phyloP scores from a whole-genome alignment of 2,888 invertebrate genomes.

The Sarcophaga variegata region DNA sequence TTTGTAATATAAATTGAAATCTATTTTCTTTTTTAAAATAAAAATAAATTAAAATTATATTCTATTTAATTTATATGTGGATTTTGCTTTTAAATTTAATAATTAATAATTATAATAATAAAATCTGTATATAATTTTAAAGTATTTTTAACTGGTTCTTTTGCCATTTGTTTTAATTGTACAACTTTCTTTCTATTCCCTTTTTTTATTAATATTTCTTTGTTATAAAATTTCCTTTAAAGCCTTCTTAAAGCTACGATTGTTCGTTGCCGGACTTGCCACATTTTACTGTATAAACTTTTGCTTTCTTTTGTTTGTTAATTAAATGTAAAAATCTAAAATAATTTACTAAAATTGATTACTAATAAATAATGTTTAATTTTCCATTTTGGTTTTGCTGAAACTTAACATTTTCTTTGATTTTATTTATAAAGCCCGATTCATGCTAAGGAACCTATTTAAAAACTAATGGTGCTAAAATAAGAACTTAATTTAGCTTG shows the following conservation, averaged over 20 bases:
- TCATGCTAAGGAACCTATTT: slow-evolving; percentile 61
- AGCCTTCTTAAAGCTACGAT: slow-evolving; percentile 51
- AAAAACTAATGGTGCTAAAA: slow-evolving; percentile 65
- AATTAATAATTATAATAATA: background rate
- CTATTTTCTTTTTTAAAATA: slow-evolving; percentile 9
- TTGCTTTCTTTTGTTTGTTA: slow-evolving; percentile 8
- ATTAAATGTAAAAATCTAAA: slow-evolving; percentile 15
- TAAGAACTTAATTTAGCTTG: slow-evolving; percentile 51
- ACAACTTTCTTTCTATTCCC: background rate
- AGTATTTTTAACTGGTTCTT: slow-evolving; percentile 51
- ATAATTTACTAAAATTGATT: slow-evolving; percentile 19
- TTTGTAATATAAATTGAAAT: slow-evolving; percentile 30
- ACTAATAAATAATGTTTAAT: background rate
- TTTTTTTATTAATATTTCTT: slow-evolving; percentile 1
- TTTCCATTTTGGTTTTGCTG: background rate
- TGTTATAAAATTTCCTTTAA: slow-evolving; percentile 7
- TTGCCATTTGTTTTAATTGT: slow-evolving; percentile 20
- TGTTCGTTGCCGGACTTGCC: slow-evolving; percentile 48
- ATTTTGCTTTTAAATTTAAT: background rate
- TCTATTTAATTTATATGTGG: background rate
- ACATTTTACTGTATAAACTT: background rate
- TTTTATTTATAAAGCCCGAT: background rate
- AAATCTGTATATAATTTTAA: slow-evolving; percentile 21
- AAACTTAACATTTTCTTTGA: slow-evolving; percentile 10
- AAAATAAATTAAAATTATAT: slow-evolving; percentile 30